Conservation (phyloP, 2,888 invertebrate genomes). For the Cylloceria caligata region DNA sequence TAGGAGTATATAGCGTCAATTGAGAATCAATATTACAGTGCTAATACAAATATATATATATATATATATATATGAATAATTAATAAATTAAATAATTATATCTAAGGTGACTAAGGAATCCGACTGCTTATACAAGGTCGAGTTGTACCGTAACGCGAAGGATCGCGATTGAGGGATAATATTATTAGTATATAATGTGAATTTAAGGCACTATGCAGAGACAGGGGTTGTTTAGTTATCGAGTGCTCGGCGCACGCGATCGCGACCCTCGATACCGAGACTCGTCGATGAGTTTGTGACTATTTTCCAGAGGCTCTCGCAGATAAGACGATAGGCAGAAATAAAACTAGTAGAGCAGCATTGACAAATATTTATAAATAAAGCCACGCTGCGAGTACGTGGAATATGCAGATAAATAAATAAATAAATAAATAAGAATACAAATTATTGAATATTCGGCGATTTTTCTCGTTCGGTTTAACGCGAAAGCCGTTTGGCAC, state of each 20-base stretch:
- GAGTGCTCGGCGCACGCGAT: slow-evolving; percentile 30
- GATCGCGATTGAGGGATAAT: slow-evolving; percentile 51
- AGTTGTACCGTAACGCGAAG: slow-evolving; percentile 52
- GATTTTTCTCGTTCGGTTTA: slow-evolving; percentile 5
- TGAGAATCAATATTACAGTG: slow-evolving; percentile 78
- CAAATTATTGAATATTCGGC: slow-evolving; percentile 30
- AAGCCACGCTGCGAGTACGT: slow-evolving; percentile 51
- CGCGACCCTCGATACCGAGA: slow-evolving; percentile 40
- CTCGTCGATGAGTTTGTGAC: slow-evolving; percentile 46
- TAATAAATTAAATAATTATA: slow-evolving; percentile 55
- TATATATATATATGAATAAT: slow-evolving; percentile 69
- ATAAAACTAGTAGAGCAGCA: slow-evolving; percentile 50
- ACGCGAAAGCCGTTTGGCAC: slow-evolving; percentile 3
- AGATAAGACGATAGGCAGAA: slow-evolving; percentile 14
- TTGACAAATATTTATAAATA: slow-evolving; percentile 62
- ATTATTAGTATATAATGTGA: slow-evolving; percentile 47
- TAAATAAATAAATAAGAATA: slow-evolving; percentile 24
- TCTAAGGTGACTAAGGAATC: slow-evolving; percentile 58
- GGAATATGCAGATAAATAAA: not conserved
- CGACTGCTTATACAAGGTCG: slow-evolving; percentile 56
- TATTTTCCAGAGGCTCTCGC: slow-evolving; percentile 52
- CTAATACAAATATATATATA: slow-evolving; percentile 54
- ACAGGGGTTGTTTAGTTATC: slow-evolving; percentile 53
- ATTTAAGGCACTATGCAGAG: slow-evolving; percentile 45
- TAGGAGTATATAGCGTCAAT: slow-evolving; percentile 77